Conservation (phyloP, 2,888 invertebrate species). For the Limnephilus rhombicus region DNA sequence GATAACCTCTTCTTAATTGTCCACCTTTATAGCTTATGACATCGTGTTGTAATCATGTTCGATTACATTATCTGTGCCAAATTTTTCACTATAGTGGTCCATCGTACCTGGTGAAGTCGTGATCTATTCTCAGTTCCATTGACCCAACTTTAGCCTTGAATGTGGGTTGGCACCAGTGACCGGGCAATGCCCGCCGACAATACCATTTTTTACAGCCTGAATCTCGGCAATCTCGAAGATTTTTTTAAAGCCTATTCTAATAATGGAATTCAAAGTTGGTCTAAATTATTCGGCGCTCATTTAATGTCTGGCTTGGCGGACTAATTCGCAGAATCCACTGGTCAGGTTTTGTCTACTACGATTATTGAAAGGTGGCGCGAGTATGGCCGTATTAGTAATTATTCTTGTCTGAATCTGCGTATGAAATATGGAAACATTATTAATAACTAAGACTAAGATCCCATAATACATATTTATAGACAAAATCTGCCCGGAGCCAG, state of each 20-base stretch:
- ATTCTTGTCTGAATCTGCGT: not conserved
- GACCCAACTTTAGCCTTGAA: constrained; percentile 66
- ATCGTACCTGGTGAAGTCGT: constrained; percentile 15
- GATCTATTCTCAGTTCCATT: constrained; percentile 61
- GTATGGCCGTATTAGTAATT: not conserved
- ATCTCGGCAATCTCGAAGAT: constrained; percentile 14
- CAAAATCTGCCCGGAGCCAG: too few relatives aligned
- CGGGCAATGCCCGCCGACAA: constrained; percentile 61
- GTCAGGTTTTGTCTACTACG: not conserved
- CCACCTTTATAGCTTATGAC: not conserved
- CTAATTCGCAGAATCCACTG: not conserved
- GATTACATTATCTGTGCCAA: not conserved
- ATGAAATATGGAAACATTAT: not conserved
- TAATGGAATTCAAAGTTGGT: not conserved
- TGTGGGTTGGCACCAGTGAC: constrained; percentile 61
- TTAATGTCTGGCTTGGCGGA: not conserved
- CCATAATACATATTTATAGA: too few relatives aligned
- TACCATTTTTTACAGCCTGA: constrained; percentile 31
- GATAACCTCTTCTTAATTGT: not conserved
- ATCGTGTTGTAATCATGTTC: not conserved
- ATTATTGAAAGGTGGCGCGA: not conserved
- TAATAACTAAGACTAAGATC: not conserved
- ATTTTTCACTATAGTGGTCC: constrained; percentile 23
- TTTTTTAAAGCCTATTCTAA: constrained; percentile 18
- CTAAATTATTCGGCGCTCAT: not conserved